Evolutionary conservation across 2,888 invertebrate genomes (phyloP).

Genomic region (Caenorhabditis sp.): DNA sequence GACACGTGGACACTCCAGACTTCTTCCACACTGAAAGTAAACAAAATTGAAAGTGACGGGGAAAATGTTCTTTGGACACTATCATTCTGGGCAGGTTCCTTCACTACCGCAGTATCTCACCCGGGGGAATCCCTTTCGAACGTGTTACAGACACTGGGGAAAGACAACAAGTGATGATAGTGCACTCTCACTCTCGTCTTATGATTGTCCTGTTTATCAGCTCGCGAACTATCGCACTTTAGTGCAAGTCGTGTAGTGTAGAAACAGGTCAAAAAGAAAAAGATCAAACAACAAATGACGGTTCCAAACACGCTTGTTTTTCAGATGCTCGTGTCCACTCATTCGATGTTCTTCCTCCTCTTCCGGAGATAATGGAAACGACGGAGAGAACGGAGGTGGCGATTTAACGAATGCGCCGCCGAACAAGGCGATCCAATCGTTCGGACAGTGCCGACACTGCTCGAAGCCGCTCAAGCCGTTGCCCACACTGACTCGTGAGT

Average conservation of each 20-base stretch:
- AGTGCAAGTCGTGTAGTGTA: too few relatives aligned
- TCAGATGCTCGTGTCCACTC: conserved; percentile 37
- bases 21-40: neutral
- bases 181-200: too few relatives aligned
- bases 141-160: too few relatives aligned
- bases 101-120: neutral
- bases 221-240: too few relatives aligned
- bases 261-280: too few relatives aligned
- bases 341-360: conserved; percentile 42
- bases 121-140: neutral
- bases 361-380: conserved; percentile 32
- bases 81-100: too few relatives aligned
- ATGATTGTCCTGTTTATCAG: too few relatives aligned
- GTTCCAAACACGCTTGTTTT: conserved; percentile 3
- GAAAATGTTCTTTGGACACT: neutral
- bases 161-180: too few relatives aligned
- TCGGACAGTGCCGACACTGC: conserved; percentile 71
- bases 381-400: conserved; percentile 48
- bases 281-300: too few relatives aligned
- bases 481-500: conserved; percentile 71
- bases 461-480: conserved; percentile 72
- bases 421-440: conserved; percentile 58
- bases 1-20: neutral
- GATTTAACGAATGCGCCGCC: conserved; percentile 61
- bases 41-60: neutral